These are phyloP conservation scores for Perizoma affinitatum DNA, from an alignment of 2,888 invertebrate species.

Conservation along the genomic window DNA sequence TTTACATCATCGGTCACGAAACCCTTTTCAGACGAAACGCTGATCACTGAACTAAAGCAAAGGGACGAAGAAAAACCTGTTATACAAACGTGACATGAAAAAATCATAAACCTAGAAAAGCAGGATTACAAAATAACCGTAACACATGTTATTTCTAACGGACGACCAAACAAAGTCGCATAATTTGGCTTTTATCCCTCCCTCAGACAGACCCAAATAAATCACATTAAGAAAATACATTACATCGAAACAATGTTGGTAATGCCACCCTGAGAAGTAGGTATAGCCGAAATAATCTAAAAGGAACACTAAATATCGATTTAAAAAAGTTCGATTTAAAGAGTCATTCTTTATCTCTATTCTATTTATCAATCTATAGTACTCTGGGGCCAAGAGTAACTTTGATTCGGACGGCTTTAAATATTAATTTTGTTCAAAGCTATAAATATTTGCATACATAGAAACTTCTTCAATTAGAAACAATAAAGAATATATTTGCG, in stretches of 20 bases:
- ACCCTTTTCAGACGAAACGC: no score
- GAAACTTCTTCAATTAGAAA: slow-evolving; percentile 3
- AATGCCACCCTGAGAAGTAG: slow-evolving; percentile 20
- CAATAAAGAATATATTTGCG: background rate
- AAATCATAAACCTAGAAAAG: background rate
- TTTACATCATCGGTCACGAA: no score
- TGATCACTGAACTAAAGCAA: no score
- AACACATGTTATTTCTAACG: slow-evolving; percentile 23
- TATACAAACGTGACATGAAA: no score
- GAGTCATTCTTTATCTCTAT: no score
- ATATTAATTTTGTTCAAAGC: slow-evolving; percentile 22
- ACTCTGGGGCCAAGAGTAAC: slow-evolving; percentile 22
- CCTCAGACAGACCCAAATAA: slow-evolving; percentile 37
- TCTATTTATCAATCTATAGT: no score
- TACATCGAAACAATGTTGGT: slow-evolving; percentile 30
- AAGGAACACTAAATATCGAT: slow-evolving; percentile 31
- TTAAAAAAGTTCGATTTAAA: no score
- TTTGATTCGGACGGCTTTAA: slow-evolving; percentile 21
- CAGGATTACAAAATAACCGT: slow-evolving; percentile 1
- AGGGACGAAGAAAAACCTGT: no score
- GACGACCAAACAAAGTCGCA: slow-evolving; percentile 28
- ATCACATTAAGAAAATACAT: slow-evolving; percentile 33
- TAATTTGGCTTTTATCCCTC: slow-evolving; percentile 34
- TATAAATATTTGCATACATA: slow-evolving; percentile 7
- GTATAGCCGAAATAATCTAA: slow-evolving; percentile 23